A percentile compares a stretch with the other conserved stretches of the same genome.
Conservation (phyloP, 2,797 vertebrate species). For the Coregonus ussuriensis region DNA sequence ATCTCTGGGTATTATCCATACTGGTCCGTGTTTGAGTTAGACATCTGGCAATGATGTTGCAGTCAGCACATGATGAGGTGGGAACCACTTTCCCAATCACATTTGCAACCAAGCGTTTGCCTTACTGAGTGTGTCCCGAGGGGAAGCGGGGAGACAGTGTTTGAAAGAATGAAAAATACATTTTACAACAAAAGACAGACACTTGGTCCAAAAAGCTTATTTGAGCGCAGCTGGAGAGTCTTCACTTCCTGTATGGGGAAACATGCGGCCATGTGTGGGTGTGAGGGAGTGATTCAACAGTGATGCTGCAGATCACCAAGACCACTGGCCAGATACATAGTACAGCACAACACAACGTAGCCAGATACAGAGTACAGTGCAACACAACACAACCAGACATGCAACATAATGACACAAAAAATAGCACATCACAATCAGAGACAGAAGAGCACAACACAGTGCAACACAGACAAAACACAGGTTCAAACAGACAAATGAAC, state of each 20-base stretch:
- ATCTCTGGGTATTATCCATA: conserved; percentile 67
- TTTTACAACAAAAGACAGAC: conserved; percentile 59
- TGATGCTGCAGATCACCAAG: conserved; percentile 56
- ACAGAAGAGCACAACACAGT: conserved; percentile 36
- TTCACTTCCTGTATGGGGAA: conserved; percentile 68
- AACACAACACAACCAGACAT: conserved; percentile 21
- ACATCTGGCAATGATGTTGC: conserved; percentile 77
- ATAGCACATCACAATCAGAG: too few relatives aligned
- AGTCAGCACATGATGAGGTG: conserved; percentile 50
- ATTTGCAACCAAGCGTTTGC: conserved; percentile 55
- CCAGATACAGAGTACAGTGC: conserved; percentile 7
- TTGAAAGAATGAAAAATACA: conserved; percentile 25
- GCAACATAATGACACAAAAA: conserved; percentile 15
- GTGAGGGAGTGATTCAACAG: conserved; percentile 61
- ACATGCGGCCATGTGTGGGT: conserved; percentile 67
- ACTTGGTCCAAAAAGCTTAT: conserved; percentile 50
- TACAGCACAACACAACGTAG: not conserved
- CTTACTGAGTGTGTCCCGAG: conserved; percentile 33
- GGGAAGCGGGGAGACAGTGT: conserved; percentile 12
- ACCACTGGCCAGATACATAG: conserved; percentile 49
- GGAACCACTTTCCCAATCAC: conserved; percentile 60
- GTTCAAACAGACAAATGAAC: conserved; percentile 19
- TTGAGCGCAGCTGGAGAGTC: conserved; percentile 67
- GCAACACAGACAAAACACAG: conserved; percentile 41
- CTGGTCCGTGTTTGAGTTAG: conserved; percentile 64